Percentiles rank a stretch among this genome's conserved stretches.
Evolutionary conservation across 2,113 vertebrate species (phyloP).

Genomic region (Leptodactylus fuscus): DNA sequence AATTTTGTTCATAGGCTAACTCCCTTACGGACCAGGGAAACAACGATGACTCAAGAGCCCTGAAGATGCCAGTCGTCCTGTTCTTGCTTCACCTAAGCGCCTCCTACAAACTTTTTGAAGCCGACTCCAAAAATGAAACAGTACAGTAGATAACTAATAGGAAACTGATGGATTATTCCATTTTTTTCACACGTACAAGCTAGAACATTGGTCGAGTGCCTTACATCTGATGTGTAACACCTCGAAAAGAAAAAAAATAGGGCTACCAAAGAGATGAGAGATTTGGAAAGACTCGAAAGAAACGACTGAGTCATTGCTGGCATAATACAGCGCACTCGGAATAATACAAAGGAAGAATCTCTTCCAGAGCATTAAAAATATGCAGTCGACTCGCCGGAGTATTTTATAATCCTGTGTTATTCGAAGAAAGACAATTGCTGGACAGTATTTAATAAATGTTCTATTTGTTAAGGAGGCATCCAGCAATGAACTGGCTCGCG

Average conservation of each 20-base stretch:
- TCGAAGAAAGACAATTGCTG: conserved; percentile 36
- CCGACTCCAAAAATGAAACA: not conserved
- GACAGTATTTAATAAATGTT: conserved; percentile 57
- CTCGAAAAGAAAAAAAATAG: conserved; percentile 46
- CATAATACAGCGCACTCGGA: conserved; percentile 1
- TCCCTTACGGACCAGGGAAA: not conserved
- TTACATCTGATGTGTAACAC: conserved; percentile 40
- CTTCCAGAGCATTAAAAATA: conserved; percentile 45
- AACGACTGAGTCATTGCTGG: conserved; percentile 53
- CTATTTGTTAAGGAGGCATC: conserved; percentile 49
- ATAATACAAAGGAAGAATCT: conserved; percentile 46
- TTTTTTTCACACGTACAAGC: not conserved
- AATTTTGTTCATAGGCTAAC: too few relatives aligned
- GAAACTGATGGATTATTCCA: not conserved
- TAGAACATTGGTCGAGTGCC: conserved; percentile 32
- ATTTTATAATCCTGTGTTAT: conserved; percentile 53
- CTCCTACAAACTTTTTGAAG: not conserved
- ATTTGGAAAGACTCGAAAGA: conserved; percentile 56
- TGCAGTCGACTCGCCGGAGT: conserved; percentile 44
- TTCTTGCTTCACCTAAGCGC: not conserved
- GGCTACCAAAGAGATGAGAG: conserved; percentile 57
- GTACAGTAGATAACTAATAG: not conserved
- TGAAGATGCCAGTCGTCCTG: not conserved
- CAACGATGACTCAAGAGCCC: not conserved
- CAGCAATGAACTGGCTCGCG: conserved; percentile 55